Base-by-base conservation (phyloP, 2,797 vertebrate genomes). In the Spinus olivaceus region DNA sequence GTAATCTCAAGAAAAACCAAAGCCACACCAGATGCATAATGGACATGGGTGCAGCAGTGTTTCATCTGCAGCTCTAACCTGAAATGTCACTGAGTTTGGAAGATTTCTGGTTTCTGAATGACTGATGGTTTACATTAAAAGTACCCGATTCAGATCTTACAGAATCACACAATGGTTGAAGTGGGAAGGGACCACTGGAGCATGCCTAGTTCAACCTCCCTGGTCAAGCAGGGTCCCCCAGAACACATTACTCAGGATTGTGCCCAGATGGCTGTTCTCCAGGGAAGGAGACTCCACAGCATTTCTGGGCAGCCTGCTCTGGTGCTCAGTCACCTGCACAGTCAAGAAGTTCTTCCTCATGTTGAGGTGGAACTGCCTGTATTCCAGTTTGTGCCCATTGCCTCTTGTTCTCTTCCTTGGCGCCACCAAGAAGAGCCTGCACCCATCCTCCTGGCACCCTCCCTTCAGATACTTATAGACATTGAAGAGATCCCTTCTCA, bases 11-110 rank as follows among this genome's bases (percentile, higher is more conserved):
- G n/a, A 33, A 54, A 53, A 89, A 64, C 1, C 6, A 42, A 84
- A 73, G 35, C 35, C 32, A 12, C 6, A 9, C 18, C 60, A 63
- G 17, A 35, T 92, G 37, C 2, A 0, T 53, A 82, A 39, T 81
- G n/a, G 41, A 49, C 17, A 32, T 0, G 0, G 19, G 3, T 37
- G 8, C n/a, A 89, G 19, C 9, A 35, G 14, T 61, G 30, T 63
- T 89, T 74, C 13, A 0, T 54, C 24, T 91, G 33, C 27, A 93
- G 9, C 23, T 86, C 15, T 28, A 90, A 30, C 49, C 22, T 77
- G 59, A 88, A 83, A 59, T 57, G 32, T 77, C n/a, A 35, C 39
- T 86, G 63, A 41, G 20, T 78, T 78, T 41, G 28, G 46, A 71
- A 82, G 32, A 77, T 54, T 23, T 42, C 10, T 69, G 1, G 7